Conservation (phyloP, 2,113 vertebrate species). For the Kobus ellipsiprymnus region DNA sequence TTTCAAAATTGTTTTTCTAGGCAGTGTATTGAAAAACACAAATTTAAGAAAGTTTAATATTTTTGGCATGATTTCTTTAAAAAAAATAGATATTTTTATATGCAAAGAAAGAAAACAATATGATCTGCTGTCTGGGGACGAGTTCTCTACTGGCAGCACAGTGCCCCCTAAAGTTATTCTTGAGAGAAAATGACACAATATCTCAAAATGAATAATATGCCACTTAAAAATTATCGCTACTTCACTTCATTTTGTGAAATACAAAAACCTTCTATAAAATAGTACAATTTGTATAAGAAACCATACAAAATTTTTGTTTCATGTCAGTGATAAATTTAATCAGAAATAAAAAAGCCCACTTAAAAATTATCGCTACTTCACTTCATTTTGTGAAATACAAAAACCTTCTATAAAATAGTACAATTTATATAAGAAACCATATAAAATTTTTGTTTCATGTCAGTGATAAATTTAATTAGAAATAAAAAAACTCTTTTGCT, state of each 20-base stretch:
- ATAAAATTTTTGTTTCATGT: neutral
- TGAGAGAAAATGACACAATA: neutral
- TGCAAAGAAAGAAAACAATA: slow-evolving; percentile 28
- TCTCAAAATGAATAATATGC: neutral
- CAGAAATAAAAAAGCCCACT: neutral
- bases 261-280: neutral
- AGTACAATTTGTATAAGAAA: neutral
- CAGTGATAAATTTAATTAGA: neutral
- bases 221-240: neutral
- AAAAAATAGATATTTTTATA: neutral
- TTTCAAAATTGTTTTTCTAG: neutral
- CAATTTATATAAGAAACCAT: neutral
- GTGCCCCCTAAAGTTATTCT: slow-evolving; percentile 69
- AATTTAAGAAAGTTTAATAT: neutral
- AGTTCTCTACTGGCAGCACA: slow-evolving; percentile 52
- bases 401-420: neutral
- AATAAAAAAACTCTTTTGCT: neutral
- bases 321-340: neutral
- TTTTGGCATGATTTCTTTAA: neutral
- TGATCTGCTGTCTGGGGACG: neutral
- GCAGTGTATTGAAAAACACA: neutral
- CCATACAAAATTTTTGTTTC: neutral
- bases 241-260: neutral
- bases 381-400: neutral
- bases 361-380: neutral